Evolutionary conservation across 2,888 invertebrate genomes (phyloP), one percentile per base, ranked within the genome.

Genomic region (Hemistola chrysoprasaria): DNA sequence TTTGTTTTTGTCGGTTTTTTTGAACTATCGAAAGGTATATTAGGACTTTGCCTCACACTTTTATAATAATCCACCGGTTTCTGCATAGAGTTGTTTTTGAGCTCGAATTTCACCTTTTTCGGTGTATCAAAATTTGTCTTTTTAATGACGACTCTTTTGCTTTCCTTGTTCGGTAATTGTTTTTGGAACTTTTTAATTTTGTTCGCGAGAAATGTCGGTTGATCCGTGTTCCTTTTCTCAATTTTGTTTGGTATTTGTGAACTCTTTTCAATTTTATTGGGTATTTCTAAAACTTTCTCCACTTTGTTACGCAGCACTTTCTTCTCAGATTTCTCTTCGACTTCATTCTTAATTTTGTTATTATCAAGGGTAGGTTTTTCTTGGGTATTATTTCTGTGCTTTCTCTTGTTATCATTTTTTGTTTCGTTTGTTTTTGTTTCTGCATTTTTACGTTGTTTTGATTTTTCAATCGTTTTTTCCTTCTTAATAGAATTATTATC

Each of bases 51-150:
- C 28, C 90, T 79, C 0, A 96, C 88, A 59, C 94, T 93, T 21
- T 90, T 90, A 8, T 92, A 90, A 56, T 96, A 95, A 50, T 96
- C 95, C 1, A 92, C 86, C 0, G 94, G 91, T 16, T 92, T 92
- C 65, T 95, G 95, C 48, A 92, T 91, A 1, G 90, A 91, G 63
- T 95, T 95, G 47, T 92, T 90, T 52, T 92, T 92, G 0, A 94
- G 80, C 8, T 91, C 90, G 52, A 95, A 95, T 69, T 93, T 93
- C 0, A 96, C 95, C 46, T 92, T 92, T 59, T 95, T 95, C 10
- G 85, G 81, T 0, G 80, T 64, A 8, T 71, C 64, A n/a, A 58
- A 48, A 0, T 42, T 44, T 3, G 50, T 0, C 6, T 42, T 40
- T 1, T 40, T 41, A 0, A 20, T 9, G n/a, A n/a, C n/a, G n/a